A percentile compares a stretch with the other conserved stretches of the same genome.
Conservation (phyloP, 1,140 invertebrate species). For the Macrosteles quadrilineatus region DNA sequence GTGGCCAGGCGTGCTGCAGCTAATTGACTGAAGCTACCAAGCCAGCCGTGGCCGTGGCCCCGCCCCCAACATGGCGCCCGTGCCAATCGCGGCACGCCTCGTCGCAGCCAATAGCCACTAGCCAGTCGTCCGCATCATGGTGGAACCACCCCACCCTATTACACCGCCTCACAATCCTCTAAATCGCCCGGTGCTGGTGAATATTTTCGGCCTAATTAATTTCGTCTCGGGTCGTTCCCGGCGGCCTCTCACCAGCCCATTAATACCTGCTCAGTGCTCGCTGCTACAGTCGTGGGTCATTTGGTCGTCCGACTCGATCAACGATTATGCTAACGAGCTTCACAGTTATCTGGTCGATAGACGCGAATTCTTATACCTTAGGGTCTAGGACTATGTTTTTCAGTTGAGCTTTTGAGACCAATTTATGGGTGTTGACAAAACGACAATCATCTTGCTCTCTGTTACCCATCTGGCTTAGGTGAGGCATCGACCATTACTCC, state of each 20-base stretch:
- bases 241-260: constrained; percentile 6
- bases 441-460: too few relatives aligned
- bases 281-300: not conserved
- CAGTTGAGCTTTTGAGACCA: too few relatives aligned
- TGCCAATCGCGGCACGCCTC: constrained; percentile 14
- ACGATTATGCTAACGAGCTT: constrained; percentile 7
- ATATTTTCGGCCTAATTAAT: constrained; percentile 21
- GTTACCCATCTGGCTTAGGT: too few relatives aligned
- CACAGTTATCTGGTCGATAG: too few relatives aligned
- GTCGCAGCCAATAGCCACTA: constrained; percentile 14
- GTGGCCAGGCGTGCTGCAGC: not conserved
- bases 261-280: not conserved
- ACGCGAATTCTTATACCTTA: too few relatives aligned
- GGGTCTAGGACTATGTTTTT: too few relatives aligned
- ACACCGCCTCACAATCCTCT: not conserved
- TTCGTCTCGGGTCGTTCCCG: not conserved
- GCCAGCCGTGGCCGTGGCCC: constrained; percentile 7
- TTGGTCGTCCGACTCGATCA: not conserved
- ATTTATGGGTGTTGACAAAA: too few relatives aligned
- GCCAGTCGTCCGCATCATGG: constrained; percentile 15
- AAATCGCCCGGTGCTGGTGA: constrained; percentile 3
- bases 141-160: not conserved
- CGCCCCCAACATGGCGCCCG: constrained; percentile 20
- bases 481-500: too few relatives aligned
- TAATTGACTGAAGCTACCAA: not conserved